Evolutionary conservation across 2,888 invertebrate species (phyloP).

Genomic region (Pyralis farinalis): DNA sequence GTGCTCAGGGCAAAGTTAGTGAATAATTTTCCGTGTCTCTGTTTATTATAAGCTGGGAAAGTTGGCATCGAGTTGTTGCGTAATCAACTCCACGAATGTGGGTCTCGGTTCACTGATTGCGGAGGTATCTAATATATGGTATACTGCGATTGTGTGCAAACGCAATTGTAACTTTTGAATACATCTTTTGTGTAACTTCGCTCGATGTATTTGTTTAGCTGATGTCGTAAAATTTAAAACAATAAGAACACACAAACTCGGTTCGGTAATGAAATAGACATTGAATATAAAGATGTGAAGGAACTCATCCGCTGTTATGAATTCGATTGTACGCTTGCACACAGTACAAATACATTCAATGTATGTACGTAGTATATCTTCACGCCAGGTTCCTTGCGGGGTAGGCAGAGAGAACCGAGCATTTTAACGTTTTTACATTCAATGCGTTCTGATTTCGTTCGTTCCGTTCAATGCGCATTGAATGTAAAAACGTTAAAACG

Average conservation of each 20-base stretch:
- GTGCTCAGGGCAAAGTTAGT: slow-evolving; percentile 68
- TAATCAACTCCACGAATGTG: slow-evolving; percentile 63
- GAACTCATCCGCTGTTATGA: too few relatives aligned
- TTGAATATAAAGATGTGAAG: not conserved
- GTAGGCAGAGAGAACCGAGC: too few relatives aligned
- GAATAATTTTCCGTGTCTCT: slow-evolving; percentile 78
- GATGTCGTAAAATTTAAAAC: not conserved
- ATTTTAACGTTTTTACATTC: too few relatives aligned
- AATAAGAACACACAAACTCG: not conserved
- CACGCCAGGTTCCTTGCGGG: too few relatives aligned
- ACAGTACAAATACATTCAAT: too few relatives aligned
- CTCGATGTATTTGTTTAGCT: not conserved
- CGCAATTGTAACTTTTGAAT: slow-evolving; percentile 3
- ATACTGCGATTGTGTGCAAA: slow-evolving; percentile 4
- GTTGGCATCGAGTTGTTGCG: slow-evolving; percentile 60
- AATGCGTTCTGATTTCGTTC: too few relatives aligned
- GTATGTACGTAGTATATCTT: too few relatives aligned
- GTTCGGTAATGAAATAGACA: not conserved
- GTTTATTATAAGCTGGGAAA: slow-evolving; percentile 73
- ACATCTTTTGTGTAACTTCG: not conserved
- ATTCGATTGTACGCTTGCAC: too few relatives aligned
- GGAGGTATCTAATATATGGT: slow-evolving; percentile 15
- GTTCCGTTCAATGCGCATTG: too few relatives aligned
- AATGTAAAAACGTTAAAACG: too few relatives aligned
- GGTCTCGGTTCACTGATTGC: slow-evolving; percentile 48